These are phyloP conservation scores for Myathropa florea DNA, from an alignment of 2,888 invertebrate species.

Conservation along the genomic window DNA sequence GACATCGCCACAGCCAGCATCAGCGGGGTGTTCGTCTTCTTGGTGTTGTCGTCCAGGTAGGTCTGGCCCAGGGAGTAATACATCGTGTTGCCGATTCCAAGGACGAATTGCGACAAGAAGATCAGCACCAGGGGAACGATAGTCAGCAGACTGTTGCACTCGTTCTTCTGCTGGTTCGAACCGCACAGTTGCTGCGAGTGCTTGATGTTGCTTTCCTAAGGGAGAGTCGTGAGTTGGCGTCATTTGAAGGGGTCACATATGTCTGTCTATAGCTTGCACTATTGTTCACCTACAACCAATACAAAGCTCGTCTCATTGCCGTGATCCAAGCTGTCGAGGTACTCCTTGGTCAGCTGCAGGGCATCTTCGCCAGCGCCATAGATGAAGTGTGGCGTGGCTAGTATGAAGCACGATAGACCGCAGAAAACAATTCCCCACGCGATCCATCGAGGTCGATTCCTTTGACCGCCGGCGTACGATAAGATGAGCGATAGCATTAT, in stretches of 20 bases:
- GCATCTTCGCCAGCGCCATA: conserved; percentile 83
- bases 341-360: conserved; percentile 79
- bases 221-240: conserved; percentile 1
- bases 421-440: conserved; percentile 85
- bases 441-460: conserved; percentile 86
- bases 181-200: conserved; percentile 76
- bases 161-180: conserved; percentile 75
- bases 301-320: conserved; percentile 63
- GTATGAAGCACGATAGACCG: conserved; percentile 83
- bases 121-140: conserved; percentile 83
- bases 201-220: conserved; percentile 68
- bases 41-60: conserved; percentile 86
- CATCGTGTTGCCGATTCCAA: conserved; percentile 85
- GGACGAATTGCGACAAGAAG: conserved; percentile 86
- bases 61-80: conserved; percentile 86
- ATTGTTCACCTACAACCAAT: conserved; percentile 74
- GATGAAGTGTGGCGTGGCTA: conserved; percentile 84
- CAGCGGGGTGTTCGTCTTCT: conserved; percentile 85
- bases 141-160: conserved; percentile 81
- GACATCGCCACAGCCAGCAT: conserved; percentile 81
- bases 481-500: conserved; percentile 84
- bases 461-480: conserved; percentile 85
- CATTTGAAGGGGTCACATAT: neutral
- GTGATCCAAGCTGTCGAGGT: conserved; percentile 73
- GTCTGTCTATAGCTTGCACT: neutral